A percentile compares a stretch with the other conserved stretches of the same genome.
These are phyloP conservation scores for Eupeodes latifasciatus DNA, from an alignment of 2,888 invertebrate species.

Conservation along the genomic window DNA sequence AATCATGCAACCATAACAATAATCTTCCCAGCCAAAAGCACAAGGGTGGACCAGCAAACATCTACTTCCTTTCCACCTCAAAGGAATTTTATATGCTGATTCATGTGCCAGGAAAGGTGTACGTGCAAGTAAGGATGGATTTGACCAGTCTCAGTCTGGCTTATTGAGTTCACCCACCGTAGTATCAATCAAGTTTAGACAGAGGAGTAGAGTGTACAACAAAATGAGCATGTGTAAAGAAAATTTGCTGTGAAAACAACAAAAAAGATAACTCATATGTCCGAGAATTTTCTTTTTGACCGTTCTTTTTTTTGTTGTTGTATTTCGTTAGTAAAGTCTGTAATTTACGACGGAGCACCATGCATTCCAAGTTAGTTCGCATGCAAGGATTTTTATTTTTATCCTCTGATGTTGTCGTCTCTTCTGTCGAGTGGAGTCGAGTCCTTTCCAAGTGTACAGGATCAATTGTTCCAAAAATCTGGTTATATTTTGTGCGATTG, in stretches of 20 bases:
- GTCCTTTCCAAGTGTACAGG: not conserved
- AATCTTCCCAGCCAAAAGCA: constrained; percentile 8
- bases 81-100: constrained; percentile 41
- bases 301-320: constrained; percentile 12
- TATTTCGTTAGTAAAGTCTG: constrained; percentile 42
- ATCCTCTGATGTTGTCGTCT: not conserved
- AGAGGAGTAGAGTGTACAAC: constrained; percentile 8
- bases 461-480: constrained; percentile 75
- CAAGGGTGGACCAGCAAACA: not conserved
- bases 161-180: constrained; percentile 59
- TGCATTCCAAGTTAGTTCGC: constrained; percentile 58
- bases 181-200: constrained; percentile 67
- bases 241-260: constrained; percentile 7
- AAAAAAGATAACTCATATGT: constrained; percentile 28
- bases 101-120: constrained; percentile 55
- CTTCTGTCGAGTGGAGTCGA: not conserved
- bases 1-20: constrained; percentile 52
- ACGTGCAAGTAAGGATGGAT: constrained; percentile 21
- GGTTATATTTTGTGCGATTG: constrained; percentile 71
- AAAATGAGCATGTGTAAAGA: constrained; percentile 16
- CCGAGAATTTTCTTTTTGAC: constrained; percentile 48
- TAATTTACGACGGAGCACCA: constrained; percentile 63
- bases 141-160: constrained; percentile 50
- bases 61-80: not conserved
- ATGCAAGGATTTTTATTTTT: constrained; percentile 51